Base-by-base conservation (phyloP, 2,888 invertebrate species). In the Sabatieria punctata region DNA sequence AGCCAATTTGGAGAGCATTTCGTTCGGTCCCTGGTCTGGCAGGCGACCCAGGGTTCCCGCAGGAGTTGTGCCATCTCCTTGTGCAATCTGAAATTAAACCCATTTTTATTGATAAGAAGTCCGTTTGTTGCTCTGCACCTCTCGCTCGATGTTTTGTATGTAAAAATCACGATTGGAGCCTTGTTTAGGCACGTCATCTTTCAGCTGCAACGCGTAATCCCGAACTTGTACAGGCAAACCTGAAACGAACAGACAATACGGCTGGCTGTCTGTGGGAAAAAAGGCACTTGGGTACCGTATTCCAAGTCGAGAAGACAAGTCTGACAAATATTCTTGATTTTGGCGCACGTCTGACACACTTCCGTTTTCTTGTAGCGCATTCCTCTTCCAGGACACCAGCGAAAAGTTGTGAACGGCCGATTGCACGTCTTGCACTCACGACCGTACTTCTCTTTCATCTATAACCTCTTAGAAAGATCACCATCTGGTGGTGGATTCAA, bases 311-410 rank as follows among this genome's bases (percentile, higher is more conserved):
- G 69, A 23, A 93, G 73, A 68, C 91, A 93, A 0, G 91, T 93
- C 66, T 91, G 91, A 65, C 91, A 93, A 22, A 89, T 85, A 69
- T 91, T 93, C 67, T 93, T 91, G 51, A 89, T 67, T 61, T 88
- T 82, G 45, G 85, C 82, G 66, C 91, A 91, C 1, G 89, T 89
- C 66, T 93, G 89, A 66, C 91, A 91, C 19, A 91, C 80, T 72
- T 93, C 91, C 0, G 89, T 88, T 67, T 88, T 89, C 71, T 91
- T 93, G 66, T 86, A 91, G 58, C 89, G 78, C 85, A 88, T 88
- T 11, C 45, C 43, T 26, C 25, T 85, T 22, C 91, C 91, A 1
- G 91, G 91, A 68, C 88, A 88, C 89, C 91, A 91, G 30, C 91
- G 77, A 67, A 91, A 93, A 18, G 86, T 85, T 13, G 89, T 91